These are phyloP conservation scores for Danaus chrysippus DNA, from an alignment of 2,888 invertebrate species.

Conservation along the genomic window DNA sequence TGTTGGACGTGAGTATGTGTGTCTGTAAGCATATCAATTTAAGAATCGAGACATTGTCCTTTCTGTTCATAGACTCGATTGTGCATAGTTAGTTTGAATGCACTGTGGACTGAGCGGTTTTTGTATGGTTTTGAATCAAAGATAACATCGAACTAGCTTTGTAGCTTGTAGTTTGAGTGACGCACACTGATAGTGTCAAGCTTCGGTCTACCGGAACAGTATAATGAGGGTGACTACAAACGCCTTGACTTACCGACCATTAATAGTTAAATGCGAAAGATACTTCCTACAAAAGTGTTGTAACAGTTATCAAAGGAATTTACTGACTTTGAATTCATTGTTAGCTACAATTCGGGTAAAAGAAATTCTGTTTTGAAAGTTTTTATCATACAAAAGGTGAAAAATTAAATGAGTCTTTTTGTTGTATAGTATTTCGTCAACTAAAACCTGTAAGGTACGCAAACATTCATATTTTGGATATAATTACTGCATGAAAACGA, in stretches of 20 bases:
- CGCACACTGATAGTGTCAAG: constrained; percentile 39
- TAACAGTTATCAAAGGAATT: constrained; percentile 15
- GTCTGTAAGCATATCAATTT: background rate
- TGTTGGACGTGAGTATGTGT: no score
- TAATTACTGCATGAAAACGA: constrained; percentile 13
- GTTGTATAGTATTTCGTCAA: background rate
- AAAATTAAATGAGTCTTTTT: background rate
- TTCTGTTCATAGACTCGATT: constrained; percentile 16
- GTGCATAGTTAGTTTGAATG: constrained; percentile 16
- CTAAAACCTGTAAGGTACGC: background rate
- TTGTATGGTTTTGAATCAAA: constrained; percentile 13
- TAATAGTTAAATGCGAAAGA: constrained; percentile 12
- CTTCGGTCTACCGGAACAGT: constrained; percentile 51
- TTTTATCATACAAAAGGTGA: background rate
- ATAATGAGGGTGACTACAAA: constrained; percentile 55
- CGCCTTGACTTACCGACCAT: constrained; percentile 39
- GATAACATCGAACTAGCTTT: constrained; percentile 22
- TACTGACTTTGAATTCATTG: constrained; percentile 5
- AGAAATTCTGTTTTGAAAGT: background rate
- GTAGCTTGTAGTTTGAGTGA: constrained; percentile 40
- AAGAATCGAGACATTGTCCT: background rate
- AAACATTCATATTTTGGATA: constrained; percentile 21
- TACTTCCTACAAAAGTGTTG: constrained; percentile 14
- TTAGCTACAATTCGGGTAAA: constrained; percentile 1
- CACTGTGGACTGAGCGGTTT: constrained; percentile 14